These are phyloP conservation scores for Semotilus atromaculatus DNA, from an alignment of 2,797 vertebrate species.

Conservation along the genomic window DNA sequence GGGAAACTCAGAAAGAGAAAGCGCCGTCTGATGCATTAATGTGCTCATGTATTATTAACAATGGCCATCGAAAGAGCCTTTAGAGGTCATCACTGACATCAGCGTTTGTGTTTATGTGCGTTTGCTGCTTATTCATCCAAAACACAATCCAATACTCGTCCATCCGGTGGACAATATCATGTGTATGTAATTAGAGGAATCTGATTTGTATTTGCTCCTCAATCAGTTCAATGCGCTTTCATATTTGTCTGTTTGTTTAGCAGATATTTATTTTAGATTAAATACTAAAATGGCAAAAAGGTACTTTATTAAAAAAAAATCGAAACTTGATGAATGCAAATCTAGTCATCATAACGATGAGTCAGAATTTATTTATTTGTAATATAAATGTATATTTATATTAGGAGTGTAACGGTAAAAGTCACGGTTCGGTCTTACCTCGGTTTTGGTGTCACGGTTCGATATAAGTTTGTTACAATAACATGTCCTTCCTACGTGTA, in stretches of 20 bases:
- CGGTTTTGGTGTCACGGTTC: too few species aligned
- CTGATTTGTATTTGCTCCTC: not conserved
- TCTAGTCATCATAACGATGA: not conserved
- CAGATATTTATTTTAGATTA: not conserved
- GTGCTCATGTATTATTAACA: slow-evolving; percentile 6
- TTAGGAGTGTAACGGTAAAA: too few species aligned
- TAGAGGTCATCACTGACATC: slow-evolving; percentile 16
- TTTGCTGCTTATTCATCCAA: not conserved
- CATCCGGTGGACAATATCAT: not conserved
- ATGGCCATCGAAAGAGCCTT: not conserved
- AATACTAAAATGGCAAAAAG: not conserved
- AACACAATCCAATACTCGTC: slow-evolving; percentile 9
- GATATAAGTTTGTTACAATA: too few species aligned
- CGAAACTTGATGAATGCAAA: not conserved
- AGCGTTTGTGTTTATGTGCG: not conserved
- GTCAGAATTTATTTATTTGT: not conserved
- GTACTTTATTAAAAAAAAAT: not conserved
- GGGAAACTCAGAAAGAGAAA: not conserved
- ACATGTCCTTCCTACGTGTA: too few species aligned
- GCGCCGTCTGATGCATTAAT: slow-evolving; percentile 3
- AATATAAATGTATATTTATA: not conserved
- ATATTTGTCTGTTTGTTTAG: not conserved
- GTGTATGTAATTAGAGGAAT: not conserved
- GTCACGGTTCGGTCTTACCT: too few species aligned
- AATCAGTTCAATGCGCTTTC: not conserved